Evolutionary conservation across 2,888 invertebrate species (phyloP).

Genomic region (Ichneumon xanthorius): DNA sequence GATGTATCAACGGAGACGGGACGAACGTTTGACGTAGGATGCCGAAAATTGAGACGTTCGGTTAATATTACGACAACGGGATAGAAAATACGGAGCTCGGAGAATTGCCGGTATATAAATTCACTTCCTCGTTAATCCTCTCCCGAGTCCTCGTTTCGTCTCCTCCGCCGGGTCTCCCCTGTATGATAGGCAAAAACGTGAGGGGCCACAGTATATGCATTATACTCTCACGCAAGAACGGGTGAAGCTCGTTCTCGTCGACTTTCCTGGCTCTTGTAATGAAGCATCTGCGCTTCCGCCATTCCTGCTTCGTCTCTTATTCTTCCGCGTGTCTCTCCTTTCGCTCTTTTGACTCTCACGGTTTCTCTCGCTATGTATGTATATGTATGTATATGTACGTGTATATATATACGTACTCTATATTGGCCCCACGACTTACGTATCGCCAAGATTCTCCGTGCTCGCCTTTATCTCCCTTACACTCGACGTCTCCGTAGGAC

Average conservation of each 20-base stretch:
- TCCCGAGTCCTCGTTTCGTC: conserved; percentile 44
- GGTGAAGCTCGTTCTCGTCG: conserved; percentile 57
- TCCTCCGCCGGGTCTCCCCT: conserved; percentile 1
- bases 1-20: background rate
- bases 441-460: conserved; percentile 67
- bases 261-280: conserved; percentile 59
- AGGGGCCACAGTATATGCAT: conserved; percentile 20
- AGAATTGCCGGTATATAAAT: conserved; percentile 37
- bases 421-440: conserved; percentile 33
- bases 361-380: conserved; percentile 6
- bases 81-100: conserved; percentile 9
- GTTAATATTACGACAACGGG: conserved; percentile 16
- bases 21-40: conserved; percentile 1
- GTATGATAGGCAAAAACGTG: conserved; percentile 51
- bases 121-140: conserved; percentile 54
- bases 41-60: conserved; percentile 55
- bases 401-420: conserved; percentile 25
- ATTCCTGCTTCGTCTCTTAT: conserved; percentile 49
- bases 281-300: conserved; percentile 65
- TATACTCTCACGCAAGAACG: conserved; percentile 46
- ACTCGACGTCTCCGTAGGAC: conserved; percentile 43
- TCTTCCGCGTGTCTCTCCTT: conserved; percentile 54
- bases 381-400: background rate
- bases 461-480: conserved; percentile 29
- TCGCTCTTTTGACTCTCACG: conserved; percentile 59